A percentile compares a stretch with the other conserved stretches of the same genome.
phyloP scores from a whole-genome alignment of 2,797 vertebrate species.

The Aulostomus chinensis region DNA sequence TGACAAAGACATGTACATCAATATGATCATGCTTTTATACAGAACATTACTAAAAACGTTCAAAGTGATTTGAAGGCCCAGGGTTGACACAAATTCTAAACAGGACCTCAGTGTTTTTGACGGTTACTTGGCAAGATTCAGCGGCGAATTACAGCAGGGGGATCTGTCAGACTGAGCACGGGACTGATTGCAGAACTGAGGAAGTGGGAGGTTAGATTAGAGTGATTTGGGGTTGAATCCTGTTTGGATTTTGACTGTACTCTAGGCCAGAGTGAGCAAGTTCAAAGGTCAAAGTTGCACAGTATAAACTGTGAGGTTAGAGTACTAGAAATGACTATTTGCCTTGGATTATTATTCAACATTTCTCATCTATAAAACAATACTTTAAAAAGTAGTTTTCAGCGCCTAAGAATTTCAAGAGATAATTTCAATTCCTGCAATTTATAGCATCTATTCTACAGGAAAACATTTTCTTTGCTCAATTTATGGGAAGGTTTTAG shows the following conservation, averaged over 20 bases:
- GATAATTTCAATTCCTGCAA: too few species aligned
- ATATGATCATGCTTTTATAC: conserved; percentile 65
- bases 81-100: conserved; percentile 71
- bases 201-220: conserved; percentile 38
- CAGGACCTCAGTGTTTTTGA: conserved; percentile 63
- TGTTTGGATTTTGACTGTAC: conserved; percentile 58
- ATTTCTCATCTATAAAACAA: too few species aligned
- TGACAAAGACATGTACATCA: conserved; percentile 80
- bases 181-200: conserved; percentile 56
- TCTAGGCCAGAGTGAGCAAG: conserved; percentile 4
- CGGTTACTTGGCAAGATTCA: conserved; percentile 59
- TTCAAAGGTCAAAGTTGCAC: conserved; percentile 16
- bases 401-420: too few species aligned
- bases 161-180: conserved; percentile 52
- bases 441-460: too few species aligned
- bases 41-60: conserved; percentile 68
- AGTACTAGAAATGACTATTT: not conserved
- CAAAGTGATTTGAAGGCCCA: conserved; percentile 74
- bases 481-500: too few species aligned
- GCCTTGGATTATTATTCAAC: too few species aligned
- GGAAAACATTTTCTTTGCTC: too few species aligned
- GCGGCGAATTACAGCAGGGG: conserved; percentile 43
- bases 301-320: conserved; percentile 2
- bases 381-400: too few species aligned
- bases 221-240: conserved; percentile 52